Evolutionary conservation across 2,888 invertebrate species (phyloP).

Genomic region (Tinea semifulvella): DNA sequence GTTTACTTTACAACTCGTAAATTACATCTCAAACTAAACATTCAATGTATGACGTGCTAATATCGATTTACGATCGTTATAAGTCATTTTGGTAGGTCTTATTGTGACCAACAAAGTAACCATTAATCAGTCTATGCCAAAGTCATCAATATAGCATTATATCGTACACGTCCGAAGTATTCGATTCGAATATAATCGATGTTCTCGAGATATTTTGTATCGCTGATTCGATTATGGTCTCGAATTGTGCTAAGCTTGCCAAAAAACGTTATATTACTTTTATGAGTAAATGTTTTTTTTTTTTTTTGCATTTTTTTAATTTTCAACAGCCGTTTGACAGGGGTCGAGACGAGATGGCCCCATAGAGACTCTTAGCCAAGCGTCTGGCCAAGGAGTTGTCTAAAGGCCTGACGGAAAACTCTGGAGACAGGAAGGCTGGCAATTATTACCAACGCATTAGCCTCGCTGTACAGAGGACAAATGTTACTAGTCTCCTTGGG

Average conservation of each 20-base stretch:
- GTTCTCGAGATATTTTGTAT: conserved; percentile 37
- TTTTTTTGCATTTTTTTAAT: too few relatives aligned
- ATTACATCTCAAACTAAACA: background rate
- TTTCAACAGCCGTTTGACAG: too few relatives aligned
- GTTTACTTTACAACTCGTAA: background rate
- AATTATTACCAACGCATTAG: too few relatives aligned
- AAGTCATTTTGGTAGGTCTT: conserved; percentile 15
- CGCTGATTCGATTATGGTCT: conserved; percentile 51
- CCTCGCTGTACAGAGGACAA: too few relatives aligned
- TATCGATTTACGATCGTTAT: conserved; percentile 20
- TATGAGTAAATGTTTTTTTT: too few relatives aligned
- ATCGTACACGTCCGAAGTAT: conserved; percentile 55
- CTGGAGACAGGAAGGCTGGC: too few relatives aligned
- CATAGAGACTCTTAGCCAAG: too few relatives aligned
- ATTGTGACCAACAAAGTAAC: conserved; percentile 53
- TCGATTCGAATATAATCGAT: conserved; percentile 43
- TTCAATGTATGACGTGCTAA: conserved; percentile 28
- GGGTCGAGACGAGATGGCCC: too few relatives aligned
- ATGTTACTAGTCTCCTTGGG: too few relatives aligned
- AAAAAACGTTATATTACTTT: conserved; percentile 3
- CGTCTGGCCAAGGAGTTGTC: too few relatives aligned
- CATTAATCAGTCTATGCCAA: conserved; percentile 63
- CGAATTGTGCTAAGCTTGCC: conserved; percentile 29
- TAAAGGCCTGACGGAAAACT: too few relatives aligned
- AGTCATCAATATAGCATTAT: conserved; percentile 48